Conservation (phyloP, 2,888 invertebrate species). For the Tiliacea citrago region DNA sequence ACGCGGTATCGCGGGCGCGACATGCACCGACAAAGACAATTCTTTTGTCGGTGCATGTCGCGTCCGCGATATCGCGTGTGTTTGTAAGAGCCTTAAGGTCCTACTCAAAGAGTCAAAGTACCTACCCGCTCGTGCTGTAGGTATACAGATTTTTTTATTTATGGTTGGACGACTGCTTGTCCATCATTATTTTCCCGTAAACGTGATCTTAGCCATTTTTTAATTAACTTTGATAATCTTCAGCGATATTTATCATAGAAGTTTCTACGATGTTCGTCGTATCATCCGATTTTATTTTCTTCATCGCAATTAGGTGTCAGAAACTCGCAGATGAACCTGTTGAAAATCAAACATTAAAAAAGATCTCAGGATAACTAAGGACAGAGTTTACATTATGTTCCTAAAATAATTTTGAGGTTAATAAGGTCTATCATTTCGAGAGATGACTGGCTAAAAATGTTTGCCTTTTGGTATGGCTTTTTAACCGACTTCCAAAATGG, state of each 20-base stretch:
- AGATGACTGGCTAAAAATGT: neutral
- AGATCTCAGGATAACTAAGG: neutral
- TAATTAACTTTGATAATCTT: neutral
- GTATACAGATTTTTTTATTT: neutral
- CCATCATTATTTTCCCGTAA: neutral
- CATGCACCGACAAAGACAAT: too few species aligned
- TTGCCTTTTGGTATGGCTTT: too few species aligned
- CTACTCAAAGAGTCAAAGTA: neutral
- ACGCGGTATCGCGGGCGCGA: too few species aligned
- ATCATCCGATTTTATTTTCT: neutral
- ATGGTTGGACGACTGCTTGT: neutral
- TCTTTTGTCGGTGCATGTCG: too few species aligned
- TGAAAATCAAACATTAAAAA: neutral
- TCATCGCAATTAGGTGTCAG: neutral
- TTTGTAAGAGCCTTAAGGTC: too few species aligned
- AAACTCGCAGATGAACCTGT: slow-evolving; percentile 15
- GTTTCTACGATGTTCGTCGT: neutral
- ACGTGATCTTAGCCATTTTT: neutral
- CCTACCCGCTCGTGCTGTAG: too few species aligned
- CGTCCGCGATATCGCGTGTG: too few species aligned
- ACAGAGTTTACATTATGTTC: neutral
- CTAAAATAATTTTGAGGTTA: neutral
- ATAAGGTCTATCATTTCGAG: neutral
- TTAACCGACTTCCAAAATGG: too few species aligned
- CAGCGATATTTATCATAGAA: neutral